Evolutionary conservation across 2,797 vertebrate species (phyloP), one percentile per base, ranked within the genome.

Genomic region (Myoxocephalus aenaeus): DNA sequence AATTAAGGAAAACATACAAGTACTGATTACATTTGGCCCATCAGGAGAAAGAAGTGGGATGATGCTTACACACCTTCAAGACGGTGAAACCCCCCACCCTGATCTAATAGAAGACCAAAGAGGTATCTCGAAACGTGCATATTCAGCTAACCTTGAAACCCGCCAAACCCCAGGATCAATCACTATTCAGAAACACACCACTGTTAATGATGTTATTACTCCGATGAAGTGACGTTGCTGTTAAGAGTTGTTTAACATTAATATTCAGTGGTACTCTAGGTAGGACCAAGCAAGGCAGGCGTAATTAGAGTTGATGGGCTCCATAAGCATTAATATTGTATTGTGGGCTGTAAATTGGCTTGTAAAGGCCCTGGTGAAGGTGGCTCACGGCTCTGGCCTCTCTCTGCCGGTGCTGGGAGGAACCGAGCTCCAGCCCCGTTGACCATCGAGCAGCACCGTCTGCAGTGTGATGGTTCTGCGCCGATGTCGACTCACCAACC

Each of bases 1-100:
- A 93, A 94, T 93, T 89, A 90, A 90, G 90, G 84, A 86, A 94
- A 93, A 93, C 93, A 92, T 89, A 90, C 89, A 89, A 90, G 85
- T 83, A 50, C 82, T 93, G 92, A 95, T 95, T 94, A 79, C 78
- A 94, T 94, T 95, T 90, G 89, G 83, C 77, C 87, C 76, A 76
- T 85, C 84, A 79, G 78, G 76, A 87, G 85, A 64, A 74, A 62
- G 70, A 82, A 79, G 64, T 58, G 73, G 77, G 82, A 75, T 81
- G 85, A 66, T 46, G 79, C 66, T 74, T 75, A 53, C 63, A 12
- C 73, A 83, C 80, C 76, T 92, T 82, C 68, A 84, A 84, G 89
- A 84, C 22, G 1, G 68, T 25, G 54, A 42, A 75, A 82, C 86
- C 78, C 72, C 86, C 65, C 50, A 25, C 61, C 65, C 74, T 89